These are phyloP conservation scores for Andrena flavipes DNA, from an alignment of 2,888 invertebrate species.

Conservation along the genomic window DNA sequence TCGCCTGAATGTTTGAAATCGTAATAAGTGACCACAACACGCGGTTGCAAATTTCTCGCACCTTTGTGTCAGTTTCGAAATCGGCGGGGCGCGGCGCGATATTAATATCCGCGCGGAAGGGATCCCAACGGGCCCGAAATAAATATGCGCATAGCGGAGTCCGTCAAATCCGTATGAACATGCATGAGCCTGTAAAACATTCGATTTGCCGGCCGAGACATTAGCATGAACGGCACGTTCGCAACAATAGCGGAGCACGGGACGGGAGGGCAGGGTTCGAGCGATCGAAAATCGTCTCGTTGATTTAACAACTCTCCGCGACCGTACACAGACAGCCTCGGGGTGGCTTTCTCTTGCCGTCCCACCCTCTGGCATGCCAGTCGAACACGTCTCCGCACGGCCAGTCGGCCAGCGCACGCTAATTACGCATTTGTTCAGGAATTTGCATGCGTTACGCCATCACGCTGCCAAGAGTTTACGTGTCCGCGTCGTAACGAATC, in stretches of 20 bases:
- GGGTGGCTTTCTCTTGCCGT: conserved; percentile 33
- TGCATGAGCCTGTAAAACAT: conserved; percentile 64
- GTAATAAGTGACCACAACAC: too few relatives aligned
- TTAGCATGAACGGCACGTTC: conserved; percentile 68
- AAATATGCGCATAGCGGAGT: conserved; percentile 40
- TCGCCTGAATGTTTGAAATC: too few relatives aligned
- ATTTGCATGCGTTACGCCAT: conserved; percentile 79
- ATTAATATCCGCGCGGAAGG: conserved; percentile 1
- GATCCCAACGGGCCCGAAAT: conserved; percentile 20
- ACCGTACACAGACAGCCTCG: not conserved
- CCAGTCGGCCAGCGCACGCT: conserved; percentile 65
- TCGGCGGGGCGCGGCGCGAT: not conserved
- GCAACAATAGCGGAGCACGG: conserved; percentile 63
- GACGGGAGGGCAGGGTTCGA: conserved; percentile 24
- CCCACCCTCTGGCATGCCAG: not conserved
- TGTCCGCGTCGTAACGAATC: conserved; percentile 71
- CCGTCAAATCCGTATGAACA: conserved; percentile 38
- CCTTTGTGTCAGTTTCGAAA: not conserved
- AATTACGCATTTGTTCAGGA: conserved; percentile 80
- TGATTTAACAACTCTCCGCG: conserved; percentile 68
- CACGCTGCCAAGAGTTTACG: conserved; percentile 64
- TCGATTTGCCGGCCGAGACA: conserved; percentile 61
- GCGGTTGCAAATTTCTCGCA: not conserved
- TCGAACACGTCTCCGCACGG: conserved; percentile 34
- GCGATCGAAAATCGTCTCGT: conserved; percentile 74